phyloP scores from a whole-genome alignment of 2,888 invertebrate genomes.

The Athripsodes cinereus region DNA sequence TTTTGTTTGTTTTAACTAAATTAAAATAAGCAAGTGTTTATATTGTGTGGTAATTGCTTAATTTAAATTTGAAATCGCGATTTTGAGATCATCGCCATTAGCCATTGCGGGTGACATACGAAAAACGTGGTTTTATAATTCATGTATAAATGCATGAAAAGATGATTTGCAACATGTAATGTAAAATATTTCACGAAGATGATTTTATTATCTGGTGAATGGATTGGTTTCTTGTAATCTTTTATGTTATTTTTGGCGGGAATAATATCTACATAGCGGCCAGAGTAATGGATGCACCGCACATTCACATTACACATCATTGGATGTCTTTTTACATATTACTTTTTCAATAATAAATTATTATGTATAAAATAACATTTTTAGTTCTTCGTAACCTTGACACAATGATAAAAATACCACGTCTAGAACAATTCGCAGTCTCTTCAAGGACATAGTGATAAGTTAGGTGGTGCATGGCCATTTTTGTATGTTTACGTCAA shows the following conservation, averaged over 20 bases:
- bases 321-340: not conserved
- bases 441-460: not conserved
- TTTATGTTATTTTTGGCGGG: slow-evolving; percentile 26
- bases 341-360: not conserved
- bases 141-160: slow-evolving; percentile 3
- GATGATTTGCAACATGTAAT: slow-evolving; percentile 1
- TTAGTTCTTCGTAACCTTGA: not conserved
- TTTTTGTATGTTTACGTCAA: not conserved
- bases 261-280: slow-evolving; percentile 17
- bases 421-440: not conserved
- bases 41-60: slow-evolving; percentile 5
- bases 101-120: slow-evolving; percentile 24
- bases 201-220: not conserved
- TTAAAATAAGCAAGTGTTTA: not conserved
- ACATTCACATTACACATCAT: not conserved
- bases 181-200: slow-evolving; percentile 5
- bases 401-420: not conserved
- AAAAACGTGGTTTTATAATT: slow-evolving; percentile 24
- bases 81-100: slow-evolving; percentile 24
- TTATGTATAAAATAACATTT: not conserved
- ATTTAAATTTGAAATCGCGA: slow-evolving; percentile 5
- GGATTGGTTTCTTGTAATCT: slow-evolving; percentile 4
- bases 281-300: not conserved
- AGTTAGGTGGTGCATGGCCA: not conserved
- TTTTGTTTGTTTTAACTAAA: not conserved